These are phyloP conservation scores for Emydura subglobosa DNA, from an alignment of 2,113 vertebrate species.

Conservation along the genomic window DNA sequence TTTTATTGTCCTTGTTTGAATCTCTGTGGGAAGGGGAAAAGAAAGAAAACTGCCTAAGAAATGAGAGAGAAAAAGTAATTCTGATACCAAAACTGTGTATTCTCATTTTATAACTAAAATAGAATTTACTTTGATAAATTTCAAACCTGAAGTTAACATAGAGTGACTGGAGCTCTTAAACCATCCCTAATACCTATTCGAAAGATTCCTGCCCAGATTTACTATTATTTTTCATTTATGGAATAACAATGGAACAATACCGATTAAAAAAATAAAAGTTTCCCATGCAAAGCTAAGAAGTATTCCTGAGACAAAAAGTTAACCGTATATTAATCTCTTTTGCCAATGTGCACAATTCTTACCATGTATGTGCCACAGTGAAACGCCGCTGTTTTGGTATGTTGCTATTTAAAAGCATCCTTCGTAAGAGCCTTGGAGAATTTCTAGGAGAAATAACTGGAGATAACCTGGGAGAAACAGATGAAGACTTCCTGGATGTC, in stretches of 20 bases:
- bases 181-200: background rate
- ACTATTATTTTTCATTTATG: background rate
- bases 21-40: background rate
- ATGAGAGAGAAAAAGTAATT: constrained; percentile 10
- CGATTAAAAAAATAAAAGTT: background rate
- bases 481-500: constrained; percentile 85
- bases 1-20: background rate
- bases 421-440: constrained; percentile 92
- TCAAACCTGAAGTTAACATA: constrained; percentile 56
- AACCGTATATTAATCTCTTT: background rate
- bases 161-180: constrained; percentile 19
- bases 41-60: background rate
- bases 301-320: background rate
- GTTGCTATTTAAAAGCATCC: constrained; percentile 95
- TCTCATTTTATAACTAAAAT: constrained; percentile 57
- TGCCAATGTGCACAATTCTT: constrained; percentile 69
- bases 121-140: constrained; percentile 52
- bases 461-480: constrained; percentile 91
- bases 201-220: background rate
- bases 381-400: constrained; percentile 95
- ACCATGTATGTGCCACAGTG: constrained; percentile 99
- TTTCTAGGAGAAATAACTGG: constrained; percentile 90
- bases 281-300: background rate
- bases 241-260: background rate
- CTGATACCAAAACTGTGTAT: constrained; percentile 7